Evolutionary conservation across 1,140 invertebrate genomes (phyloP).

Genomic region (Cyclargus thomasi): DNA sequence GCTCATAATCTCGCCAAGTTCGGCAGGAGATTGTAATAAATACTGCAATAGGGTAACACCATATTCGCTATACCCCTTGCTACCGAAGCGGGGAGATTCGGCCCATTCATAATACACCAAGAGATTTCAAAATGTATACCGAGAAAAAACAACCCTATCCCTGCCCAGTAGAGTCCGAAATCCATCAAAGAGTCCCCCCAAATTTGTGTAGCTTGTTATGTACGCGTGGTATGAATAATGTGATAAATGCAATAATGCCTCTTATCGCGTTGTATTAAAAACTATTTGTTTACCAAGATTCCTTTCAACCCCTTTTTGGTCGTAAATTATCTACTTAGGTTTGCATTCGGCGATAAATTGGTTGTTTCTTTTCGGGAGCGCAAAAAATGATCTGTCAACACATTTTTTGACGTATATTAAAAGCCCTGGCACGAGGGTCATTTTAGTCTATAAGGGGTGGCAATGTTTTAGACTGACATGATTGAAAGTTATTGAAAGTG

Average conservation of each 20-base stretch:
- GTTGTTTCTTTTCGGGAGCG: slow-evolving; percentile 42
- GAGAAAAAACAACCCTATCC: background rate
- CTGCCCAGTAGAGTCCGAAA: background rate
- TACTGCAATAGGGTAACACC: slow-evolving; percentile 54
- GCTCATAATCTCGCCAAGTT: slow-evolving; percentile 48
- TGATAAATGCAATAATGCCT: slow-evolving; percentile 47
- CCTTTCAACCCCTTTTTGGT: slow-evolving; percentile 48
- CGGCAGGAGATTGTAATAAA: slow-evolving; percentile 50
- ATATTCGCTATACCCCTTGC: slow-evolving; percentile 56
- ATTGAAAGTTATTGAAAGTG: background rate
- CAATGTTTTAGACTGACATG: background rate
- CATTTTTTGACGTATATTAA: slow-evolving; percentile 29
- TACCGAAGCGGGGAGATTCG: slow-evolving; percentile 42
- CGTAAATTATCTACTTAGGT: slow-evolving; percentile 66
- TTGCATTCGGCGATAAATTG: slow-evolving; percentile 66
- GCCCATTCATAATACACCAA: slow-evolving; percentile 54
- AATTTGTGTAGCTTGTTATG: slow-evolving; percentile 64
- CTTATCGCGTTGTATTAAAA: slow-evolving; percentile 43
- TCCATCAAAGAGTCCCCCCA: slow-evolving; percentile 27
- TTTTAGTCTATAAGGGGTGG: slow-evolving; percentile 11
- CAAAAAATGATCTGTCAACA: slow-evolving; percentile 47
- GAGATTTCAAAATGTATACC: slow-evolving; percentile 36
- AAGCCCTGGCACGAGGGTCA: slow-evolving; percentile 22
- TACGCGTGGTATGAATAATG: slow-evolving; percentile 54
- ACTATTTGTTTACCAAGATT: slow-evolving; percentile 35